Percentiles rank a stretch among this genome's conserved stretches.
Evolutionary conservation across 2,797 vertebrate genomes (phyloP).

Genomic region (Sebastes miniatus): DNA sequence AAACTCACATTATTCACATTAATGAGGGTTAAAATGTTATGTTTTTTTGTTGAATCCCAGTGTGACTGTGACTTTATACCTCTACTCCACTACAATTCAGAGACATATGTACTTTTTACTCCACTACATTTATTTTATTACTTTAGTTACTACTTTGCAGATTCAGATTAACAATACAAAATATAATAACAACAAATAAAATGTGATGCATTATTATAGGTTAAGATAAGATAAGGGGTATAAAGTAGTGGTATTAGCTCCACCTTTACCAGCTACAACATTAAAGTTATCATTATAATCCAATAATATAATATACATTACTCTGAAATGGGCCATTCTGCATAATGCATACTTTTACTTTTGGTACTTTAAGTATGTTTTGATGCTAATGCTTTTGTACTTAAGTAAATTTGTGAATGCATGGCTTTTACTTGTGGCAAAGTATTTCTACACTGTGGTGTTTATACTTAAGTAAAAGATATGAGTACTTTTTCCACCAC

Average conservation of each 20-base stretch:
- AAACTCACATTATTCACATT: neutral
- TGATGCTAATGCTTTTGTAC: neutral
- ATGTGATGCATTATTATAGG: too few species aligned
- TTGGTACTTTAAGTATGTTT: neutral
- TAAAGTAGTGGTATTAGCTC: neutral
- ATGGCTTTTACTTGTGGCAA: neutral
- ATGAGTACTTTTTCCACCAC: neutral
- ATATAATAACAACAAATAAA: too few species aligned
- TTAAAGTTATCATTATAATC: neutral
- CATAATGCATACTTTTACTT: neutral
- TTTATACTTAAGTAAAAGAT: neutral
- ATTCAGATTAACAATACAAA: neutral
- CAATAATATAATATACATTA: neutral
- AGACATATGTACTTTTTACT: neutral
- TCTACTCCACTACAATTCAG: neutral
- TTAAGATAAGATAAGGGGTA: too few species aligned
- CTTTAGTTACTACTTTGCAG: neutral
- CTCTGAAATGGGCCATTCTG: neutral
- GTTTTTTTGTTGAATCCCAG: neutral
- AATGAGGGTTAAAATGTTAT: neutral
- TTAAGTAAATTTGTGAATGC: neutral
- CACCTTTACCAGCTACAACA: neutral
- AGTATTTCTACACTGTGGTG: neutral
- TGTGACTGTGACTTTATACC: neutral
- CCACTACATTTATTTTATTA: neutral